A percentile compares a stretch with the other conserved stretches of the same genome.
phyloP scores from a whole-genome alignment of 2,113 vertebrate species.

The Pelobates fuscus region DNA sequence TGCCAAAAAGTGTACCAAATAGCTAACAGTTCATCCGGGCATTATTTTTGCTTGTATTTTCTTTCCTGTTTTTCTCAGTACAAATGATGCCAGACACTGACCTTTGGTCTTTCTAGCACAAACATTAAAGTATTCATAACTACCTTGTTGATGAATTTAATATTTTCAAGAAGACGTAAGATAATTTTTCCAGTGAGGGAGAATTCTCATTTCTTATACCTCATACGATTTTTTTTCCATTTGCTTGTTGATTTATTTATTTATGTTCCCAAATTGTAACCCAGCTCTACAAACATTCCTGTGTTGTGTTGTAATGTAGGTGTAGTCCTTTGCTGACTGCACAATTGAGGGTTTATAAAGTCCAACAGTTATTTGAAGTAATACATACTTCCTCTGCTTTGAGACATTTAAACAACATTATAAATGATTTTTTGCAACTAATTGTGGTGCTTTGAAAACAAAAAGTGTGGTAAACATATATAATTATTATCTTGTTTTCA shows the following conservation, averaged over 20 bases:
- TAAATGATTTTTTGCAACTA: not conserved
- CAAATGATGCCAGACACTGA: constrained; percentile 49
- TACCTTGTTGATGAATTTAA: constrained; percentile 55
- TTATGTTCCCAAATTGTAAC: constrained; percentile 23
- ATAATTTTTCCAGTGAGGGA: constrained; percentile 20
- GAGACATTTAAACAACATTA: not conserved
- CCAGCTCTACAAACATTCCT: constrained; percentile 43
- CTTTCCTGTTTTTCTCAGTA: constrained; percentile 48
- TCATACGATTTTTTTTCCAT: constrained; percentile 20
- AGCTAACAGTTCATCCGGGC: constrained; percentile 51
- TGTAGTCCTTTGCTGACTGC: constrained; percentile 12
- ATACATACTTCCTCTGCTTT: not conserved
- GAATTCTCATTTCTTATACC: constrained; percentile 14
- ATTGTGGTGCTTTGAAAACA: not conserved
- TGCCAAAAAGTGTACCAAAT: constrained; percentile 58
- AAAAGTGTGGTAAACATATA: too few species aligned
- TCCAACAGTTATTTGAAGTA: not conserved
- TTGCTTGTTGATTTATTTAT: constrained; percentile 51
- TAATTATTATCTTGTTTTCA: too few species aligned
- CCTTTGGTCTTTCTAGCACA: constrained; percentile 50
- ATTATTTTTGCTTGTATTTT: constrained; percentile 54
- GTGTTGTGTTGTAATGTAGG: constrained; percentile 25
- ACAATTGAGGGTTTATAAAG: not conserved
- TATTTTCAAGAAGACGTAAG: constrained; percentile 27
- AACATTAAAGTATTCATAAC: constrained; percentile 54